These are phyloP conservation scores for Pemphredon lugubris DNA, from an alignment of 2,888 invertebrate species.

Conservation along the genomic window DNA sequence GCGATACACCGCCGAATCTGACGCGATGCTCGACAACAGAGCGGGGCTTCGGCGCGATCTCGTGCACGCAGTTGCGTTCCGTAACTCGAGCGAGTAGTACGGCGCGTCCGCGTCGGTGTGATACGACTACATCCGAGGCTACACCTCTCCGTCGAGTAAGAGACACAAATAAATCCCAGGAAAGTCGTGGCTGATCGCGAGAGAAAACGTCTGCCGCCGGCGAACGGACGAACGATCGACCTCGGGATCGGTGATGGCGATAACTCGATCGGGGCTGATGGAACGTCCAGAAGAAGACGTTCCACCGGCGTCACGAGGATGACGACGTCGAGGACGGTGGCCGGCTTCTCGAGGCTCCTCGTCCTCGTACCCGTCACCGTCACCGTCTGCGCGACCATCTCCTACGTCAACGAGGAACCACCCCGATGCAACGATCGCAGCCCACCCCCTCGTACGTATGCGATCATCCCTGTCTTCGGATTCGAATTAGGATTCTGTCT, in stretches of 20 bases:
- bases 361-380: constrained; percentile 71
- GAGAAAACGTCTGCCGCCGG: constrained; percentile 4
- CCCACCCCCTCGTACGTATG: constrained; percentile 57
- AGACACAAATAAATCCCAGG: too few species aligned
- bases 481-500: too few species aligned
- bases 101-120: too few species aligned
- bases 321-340: constrained; percentile 62
- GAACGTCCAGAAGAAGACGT: constrained; percentile 48
- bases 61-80: constrained; percentile 19
- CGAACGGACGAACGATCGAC: constrained; percentile 29
- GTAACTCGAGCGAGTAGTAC: constrained; percentile 15
- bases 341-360: constrained; percentile 62
- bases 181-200: constrained; percentile 1
- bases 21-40: constrained; percentile 34
- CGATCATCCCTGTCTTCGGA: background rate
- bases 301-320: constrained; percentile 54
- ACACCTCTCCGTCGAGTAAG: background rate
- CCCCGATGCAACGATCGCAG: constrained; percentile 60
- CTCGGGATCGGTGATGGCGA: constrained; percentile 49
- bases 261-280: constrained; percentile 40
- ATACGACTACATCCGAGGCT: too few species aligned
- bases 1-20: constrained; percentile 20
- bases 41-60: constrained; percentile 10
- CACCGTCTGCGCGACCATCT: constrained; percentile 69
- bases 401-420: constrained; percentile 58